Base-by-base conservation (phyloP, 1,140 invertebrate genomes). In the Drosophila melanica region DNA sequence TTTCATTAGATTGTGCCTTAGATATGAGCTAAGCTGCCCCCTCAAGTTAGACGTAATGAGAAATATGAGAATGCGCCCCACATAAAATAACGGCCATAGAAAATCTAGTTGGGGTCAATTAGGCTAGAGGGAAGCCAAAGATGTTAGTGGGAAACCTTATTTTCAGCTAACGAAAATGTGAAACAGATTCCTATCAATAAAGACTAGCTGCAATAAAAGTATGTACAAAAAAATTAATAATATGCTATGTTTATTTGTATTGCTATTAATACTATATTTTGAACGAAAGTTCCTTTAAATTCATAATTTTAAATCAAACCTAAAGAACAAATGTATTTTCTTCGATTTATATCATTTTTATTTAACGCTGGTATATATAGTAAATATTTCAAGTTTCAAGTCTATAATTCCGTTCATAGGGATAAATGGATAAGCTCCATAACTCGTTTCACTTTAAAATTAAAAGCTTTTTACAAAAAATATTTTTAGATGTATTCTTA, bases 1-100 rank as follows among this genome's bases (percentile, higher is more conserved):
- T 81, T 78, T 69, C 71, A 75, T 77, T 70, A 80, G 53, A 58
- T 55, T 55, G 35, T 76, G 72, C 66, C 62, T 70, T 71, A 39
- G 55, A 42, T 76, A 55, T 42, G 10, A 35, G 16, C 58, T 18
- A 14, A 27, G 37, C 45, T 37, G 27, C 10, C 10, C 14, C 27
- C 11, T 37, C 33, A 50, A 8, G 30, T 35, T 39, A 6, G 4
- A n/a, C 12, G 12, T 50, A 48, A 65, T 55, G 18, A 65, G 59
- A 50, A 57, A 65, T 65, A 42, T 70, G 59, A 70, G 67, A 48
- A 59, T 48, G 16, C 12, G 14, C 9, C 7, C 8, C 47, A 48
- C 12, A 48, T 30, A 27, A 3, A 7, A 48, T n/a, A 27, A n/a
- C 12, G 14, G 10, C 11, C 33, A 42, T 57, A 47, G 33, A 18